Percentiles rank a stretch among this genome's conserved stretches.
Evolutionary conservation across 2,888 invertebrate genomes (phyloP).

Genomic region (Hartigia nigra): DNA sequence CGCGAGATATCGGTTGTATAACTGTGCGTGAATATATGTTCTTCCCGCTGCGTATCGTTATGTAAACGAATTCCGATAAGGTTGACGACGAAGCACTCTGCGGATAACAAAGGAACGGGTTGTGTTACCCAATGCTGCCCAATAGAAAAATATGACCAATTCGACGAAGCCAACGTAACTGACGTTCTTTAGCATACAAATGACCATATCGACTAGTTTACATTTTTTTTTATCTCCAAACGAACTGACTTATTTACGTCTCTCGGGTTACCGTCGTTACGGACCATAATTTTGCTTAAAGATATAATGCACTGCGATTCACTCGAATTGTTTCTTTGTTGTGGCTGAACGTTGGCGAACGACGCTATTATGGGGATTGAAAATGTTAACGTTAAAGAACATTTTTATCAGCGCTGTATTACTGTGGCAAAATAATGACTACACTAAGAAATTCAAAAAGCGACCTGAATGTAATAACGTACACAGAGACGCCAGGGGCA

Average conservation of each 20-base stretch:
- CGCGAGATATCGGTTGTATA: neutral
- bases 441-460: slow-evolving; percentile 9
- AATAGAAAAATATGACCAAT: neutral
- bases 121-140: slow-evolving; percentile 34
- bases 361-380: neutral
- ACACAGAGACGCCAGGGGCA: slow-evolving; percentile 6
- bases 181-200: neutral
- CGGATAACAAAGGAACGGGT: slow-evolving; percentile 50
- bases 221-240: neutral
- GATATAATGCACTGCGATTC: neutral
- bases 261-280: neutral
- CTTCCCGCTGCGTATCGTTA: slow-evolving; percentile 40
- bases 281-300: neutral
- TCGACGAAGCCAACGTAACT: neutral
- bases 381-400: neutral
- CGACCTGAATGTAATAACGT: slow-evolving; percentile 17
- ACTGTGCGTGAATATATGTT: neutral
- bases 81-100: slow-evolving; percentile 31
- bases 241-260: neutral
- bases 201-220: neutral
- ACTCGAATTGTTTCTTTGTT: neutral
- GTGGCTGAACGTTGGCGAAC: neutral
- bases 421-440: neutral
- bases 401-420: neutral
- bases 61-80: slow-evolving; percentile 51